Evolutionary conservation across 1,140 invertebrate species (phyloP), one percentile per base, ranked within the genome.

Genomic region (Bilobella aurantiaca): DNA sequence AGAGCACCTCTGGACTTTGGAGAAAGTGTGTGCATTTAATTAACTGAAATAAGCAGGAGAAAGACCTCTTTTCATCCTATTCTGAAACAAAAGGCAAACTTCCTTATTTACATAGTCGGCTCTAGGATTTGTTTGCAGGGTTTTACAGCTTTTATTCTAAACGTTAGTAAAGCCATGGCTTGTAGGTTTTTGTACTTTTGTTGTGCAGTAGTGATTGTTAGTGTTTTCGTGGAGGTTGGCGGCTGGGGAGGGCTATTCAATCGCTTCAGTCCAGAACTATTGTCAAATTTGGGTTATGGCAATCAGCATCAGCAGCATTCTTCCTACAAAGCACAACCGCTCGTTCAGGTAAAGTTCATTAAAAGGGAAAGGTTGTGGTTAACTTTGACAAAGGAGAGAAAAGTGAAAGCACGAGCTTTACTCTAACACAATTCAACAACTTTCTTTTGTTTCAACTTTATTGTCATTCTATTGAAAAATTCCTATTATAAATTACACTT

Each of bases 201-300:
- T 29, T 23, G 14, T 23, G 23, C 14, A 16, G 49, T 23, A 5
- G 3, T 62, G 8, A 46, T 27, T 3, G 59, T 12, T 12, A 18
- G 12, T 21, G 31, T 62, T 21, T 59, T 34, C 8, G 58, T 59
- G 28, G 21, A 62, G 21, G 49, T 23, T 3, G 12, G 49, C 8
- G 59, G 59, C 14, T 42, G 59, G 59, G 59, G 30, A 8, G 88
- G 87, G 0, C 79, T 90, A 8, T 91, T 90, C 77, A 90, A 90
- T 76, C 82, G 89, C 62, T 90, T 91, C 78, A 89, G 86, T 71
- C 88, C 88, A 0, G 88, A 90, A 77, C 87, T 90, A 85, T 78
- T 90, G 3, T 84, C 85, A 42, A 90, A 89, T 75, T 79, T 89
- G 74, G 87, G 87, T 21, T 88, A 88, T 66, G 86, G 86, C 0